Evolutionary conservation across 2,113 vertebrate species (phyloP), one percentile per base, ranked within the genome.

Genomic region (Apodemus sylvaticus): DNA sequence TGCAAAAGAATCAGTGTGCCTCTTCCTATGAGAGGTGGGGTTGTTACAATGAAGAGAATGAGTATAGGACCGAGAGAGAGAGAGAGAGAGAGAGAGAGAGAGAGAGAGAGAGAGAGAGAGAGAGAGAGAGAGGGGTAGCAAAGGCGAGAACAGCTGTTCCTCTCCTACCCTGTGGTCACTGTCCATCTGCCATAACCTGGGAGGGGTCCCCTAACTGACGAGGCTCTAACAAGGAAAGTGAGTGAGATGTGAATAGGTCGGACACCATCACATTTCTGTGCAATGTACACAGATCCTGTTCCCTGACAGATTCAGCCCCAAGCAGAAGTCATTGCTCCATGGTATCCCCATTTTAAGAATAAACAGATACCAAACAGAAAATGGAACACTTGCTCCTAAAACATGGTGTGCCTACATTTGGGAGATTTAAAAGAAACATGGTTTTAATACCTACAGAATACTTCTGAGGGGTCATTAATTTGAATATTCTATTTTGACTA

Each of bases 91-190:
- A 58, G 82, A 90, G 26, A 78, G 92, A 89, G 39, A 58, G 82
- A 90, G 26, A 78, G 92, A 89, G 39, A 58, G 82, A 90, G 26
- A 78, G 92, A 89, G 39, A 58, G 82, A 90, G 26, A 78, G 92
- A 89, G 39, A 58, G 82, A 90, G n/a, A n/a, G n/a, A n/a, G 66
- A 93, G 76, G 70, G 58, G 92, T 60, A 62, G 71, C 62, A 66
- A 95, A 90, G 86, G 79, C 90, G 90, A 92, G 53, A 77, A 89
- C 93, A 97, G 97, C 94, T 97, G 97, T 94, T 98, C 92, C 74
- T 70, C 90, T 93, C 77, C 79, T 90, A 85, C 96, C 96, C 97
- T 96, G 96, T 95, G 95, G 97, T 96, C 95, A 96, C 45, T 94
- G 95, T 94, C 94, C 97, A 97, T 97, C 96, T 97, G 97, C 73